These are phyloP conservation scores for Limnothrissa miodon DNA, from an alignment of 2,113 vertebrate species.

Conservation along the genomic window DNA sequence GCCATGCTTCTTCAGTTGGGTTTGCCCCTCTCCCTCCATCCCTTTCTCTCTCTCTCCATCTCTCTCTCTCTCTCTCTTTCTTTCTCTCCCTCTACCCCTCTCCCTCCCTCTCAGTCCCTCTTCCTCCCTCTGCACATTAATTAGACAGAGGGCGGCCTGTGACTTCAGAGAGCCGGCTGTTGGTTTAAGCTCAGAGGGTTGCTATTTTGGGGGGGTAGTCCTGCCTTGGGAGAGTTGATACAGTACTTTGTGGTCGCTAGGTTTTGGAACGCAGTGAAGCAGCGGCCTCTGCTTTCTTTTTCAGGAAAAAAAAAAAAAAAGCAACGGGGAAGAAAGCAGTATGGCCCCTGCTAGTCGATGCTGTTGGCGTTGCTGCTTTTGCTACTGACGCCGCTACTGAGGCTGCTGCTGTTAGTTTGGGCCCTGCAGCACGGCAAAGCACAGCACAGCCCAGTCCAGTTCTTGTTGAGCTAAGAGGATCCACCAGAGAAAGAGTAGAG, in stretches of 20 bases:
- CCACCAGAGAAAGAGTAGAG: not conserved
- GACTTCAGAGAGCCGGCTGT: slow-evolving; percentile 15
- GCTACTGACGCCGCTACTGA: too few relatives aligned
- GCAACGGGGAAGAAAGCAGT: too few relatives aligned
- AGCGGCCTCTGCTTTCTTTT: not conserved
- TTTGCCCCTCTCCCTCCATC: not conserved
- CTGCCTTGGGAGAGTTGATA: slow-evolving; percentile 36
- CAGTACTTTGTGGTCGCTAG: slow-evolving; percentile 37
- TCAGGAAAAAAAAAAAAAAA: not conserved
- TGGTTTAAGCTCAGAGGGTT: slow-evolving; percentile 36
- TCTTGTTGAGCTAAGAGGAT: not conserved
- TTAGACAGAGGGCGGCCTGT: slow-evolving; percentile 14
- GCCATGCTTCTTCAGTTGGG: not conserved
- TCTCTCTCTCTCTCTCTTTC: not conserved
- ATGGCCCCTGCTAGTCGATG: too few relatives aligned
- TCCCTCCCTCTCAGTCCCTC: not conserved
- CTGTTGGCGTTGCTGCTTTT: not conserved
- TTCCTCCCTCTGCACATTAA: slow-evolving; percentile 8
- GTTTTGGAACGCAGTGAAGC: slow-evolving; percentile 26
- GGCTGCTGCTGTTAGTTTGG: not conserved
- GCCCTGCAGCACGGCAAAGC: not conserved
- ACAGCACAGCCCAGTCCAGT: too few relatives aligned
- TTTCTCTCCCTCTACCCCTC: not conserved
- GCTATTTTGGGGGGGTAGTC: slow-evolving; percentile 26
- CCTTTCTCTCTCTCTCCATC: not conserved